Percentiles rank a stretch among this genome's conserved stretches.
These are phyloP conservation scores for Hystrix cristata DNA, from an alignment of 2,113 vertebrate genomes.

Conservation along the genomic window DNA sequence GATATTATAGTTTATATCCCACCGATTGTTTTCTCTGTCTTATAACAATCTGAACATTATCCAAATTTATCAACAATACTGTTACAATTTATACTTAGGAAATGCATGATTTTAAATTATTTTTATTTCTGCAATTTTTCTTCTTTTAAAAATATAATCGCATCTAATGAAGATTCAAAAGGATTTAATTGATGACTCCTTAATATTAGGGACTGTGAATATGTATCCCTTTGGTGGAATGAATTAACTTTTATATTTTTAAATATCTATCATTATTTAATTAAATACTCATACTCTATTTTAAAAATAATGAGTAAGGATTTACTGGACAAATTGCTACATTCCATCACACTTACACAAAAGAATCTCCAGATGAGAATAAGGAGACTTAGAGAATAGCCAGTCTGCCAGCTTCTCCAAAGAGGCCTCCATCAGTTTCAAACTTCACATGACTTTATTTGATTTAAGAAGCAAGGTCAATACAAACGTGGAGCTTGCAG, in stretches of 20 bases:
- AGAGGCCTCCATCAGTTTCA: background rate
- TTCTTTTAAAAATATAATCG: conserved; percentile 58
- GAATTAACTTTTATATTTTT: conserved; percentile 9
- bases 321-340: background rate
- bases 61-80: conserved; percentile 1
- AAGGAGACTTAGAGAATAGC: background rate
- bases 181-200: conserved; percentile 22
- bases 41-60: conserved; percentile 54
- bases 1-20: conserved; percentile 23
- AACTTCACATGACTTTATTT: conserved; percentile 48
- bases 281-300: background rate
- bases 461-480: conserved; percentile 48
- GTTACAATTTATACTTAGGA: background rate
- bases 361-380: background rate
- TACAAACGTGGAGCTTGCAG: background rate
- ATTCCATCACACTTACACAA: background rate
- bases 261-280: background rate
- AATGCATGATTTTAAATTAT: conserved; percentile 37
- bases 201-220: background rate
- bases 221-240: background rate
- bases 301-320: background rate
- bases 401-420: background rate
- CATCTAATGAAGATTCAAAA: conserved; percentile 50
- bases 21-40: background rate
- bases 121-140: conserved; percentile 21